Evolutionary conservation across 2,888 invertebrate genomes (phyloP).

Genomic region (Lymantria dispar): DNA sequence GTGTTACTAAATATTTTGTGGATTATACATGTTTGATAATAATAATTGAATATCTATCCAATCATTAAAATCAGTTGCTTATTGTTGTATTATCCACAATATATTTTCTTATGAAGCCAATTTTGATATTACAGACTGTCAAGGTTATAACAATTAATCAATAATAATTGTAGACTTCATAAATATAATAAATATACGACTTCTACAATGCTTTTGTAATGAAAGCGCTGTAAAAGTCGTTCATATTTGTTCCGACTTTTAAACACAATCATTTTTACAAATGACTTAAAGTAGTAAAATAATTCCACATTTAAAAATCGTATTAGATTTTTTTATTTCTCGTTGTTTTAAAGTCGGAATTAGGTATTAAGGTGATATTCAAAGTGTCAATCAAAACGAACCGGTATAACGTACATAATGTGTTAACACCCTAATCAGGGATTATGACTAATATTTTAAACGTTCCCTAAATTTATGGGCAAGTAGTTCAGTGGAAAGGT

Average conservation of each 20-base stretch:
- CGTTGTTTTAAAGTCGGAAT: constrained; percentile 21
- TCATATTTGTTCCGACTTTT: constrained; percentile 19
- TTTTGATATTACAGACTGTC: background rate
- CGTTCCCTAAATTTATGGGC: constrained; percentile 48
- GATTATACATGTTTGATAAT: background rate
- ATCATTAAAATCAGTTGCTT: background rate
- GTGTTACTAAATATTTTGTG: background rate
- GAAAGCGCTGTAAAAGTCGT: constrained; percentile 36
- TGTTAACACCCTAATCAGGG: constrained; percentile 65
- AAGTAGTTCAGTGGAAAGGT: constrained; percentile 28
- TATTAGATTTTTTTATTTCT: background rate
- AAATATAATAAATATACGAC: background rate
- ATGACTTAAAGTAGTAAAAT: no score
- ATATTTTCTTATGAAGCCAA: constrained; percentile 19
- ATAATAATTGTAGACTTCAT: background rate
- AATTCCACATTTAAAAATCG: background rate
- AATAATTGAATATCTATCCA: background rate
- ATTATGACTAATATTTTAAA: constrained; percentile 42
- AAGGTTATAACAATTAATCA: background rate
- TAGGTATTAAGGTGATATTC: constrained; percentile 54
- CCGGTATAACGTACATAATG: constrained; percentile 51
- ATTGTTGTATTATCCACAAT: background rate
- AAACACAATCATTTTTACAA: constrained; percentile 4
- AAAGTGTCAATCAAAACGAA: constrained; percentile 77
- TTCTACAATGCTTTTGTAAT: constrained; percentile 32